Percentiles rank a stretch among this genome's conserved stretches.
These are phyloP conservation scores for Eubucco bourcierii DNA, from an alignment of 2,113 vertebrate genomes.

Conservation along the genomic window DNA sequence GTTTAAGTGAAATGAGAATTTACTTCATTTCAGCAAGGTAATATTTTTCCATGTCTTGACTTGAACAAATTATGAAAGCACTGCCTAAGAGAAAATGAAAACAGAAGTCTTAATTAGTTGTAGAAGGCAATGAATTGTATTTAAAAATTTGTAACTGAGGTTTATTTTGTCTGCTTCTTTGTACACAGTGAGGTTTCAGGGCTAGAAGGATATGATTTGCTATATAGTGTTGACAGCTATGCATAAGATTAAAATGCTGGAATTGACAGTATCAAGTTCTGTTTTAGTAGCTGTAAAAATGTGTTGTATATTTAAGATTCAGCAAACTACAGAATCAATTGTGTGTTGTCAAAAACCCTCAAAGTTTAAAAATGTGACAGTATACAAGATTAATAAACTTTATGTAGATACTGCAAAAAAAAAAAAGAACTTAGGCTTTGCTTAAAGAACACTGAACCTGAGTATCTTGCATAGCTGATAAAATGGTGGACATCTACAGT, in stretches of 20 bases:
- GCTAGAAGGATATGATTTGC: not conserved
- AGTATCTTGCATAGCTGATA: not conserved
- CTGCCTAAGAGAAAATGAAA: not conserved
- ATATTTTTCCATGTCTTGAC: not conserved
- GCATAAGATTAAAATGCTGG: not conserved
- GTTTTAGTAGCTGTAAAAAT: not conserved
- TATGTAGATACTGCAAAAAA: not conserved
- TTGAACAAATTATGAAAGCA: not conserved
- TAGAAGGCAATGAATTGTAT: not conserved
- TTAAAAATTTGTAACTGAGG: not conserved
- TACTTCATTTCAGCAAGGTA: not conserved
- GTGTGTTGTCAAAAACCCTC: not conserved
- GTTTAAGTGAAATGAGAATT: not conserved
- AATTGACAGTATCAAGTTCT: not conserved
- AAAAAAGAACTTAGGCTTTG: not conserved
- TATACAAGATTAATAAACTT: not conserved
- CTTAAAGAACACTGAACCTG: not conserved
- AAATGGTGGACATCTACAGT: not conserved
- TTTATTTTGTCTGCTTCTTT: not conserved
- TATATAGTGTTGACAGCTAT: not conserved
- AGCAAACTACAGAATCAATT: not conserved
- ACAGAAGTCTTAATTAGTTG: not conserved
- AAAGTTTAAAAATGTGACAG: not conserved
- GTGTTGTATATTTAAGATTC: not conserved
- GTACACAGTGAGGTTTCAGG: not conserved